phyloP scores from a whole-genome alignment of 1,140 invertebrate genomes.

The Lamellibrachia luymesi region DNA sequence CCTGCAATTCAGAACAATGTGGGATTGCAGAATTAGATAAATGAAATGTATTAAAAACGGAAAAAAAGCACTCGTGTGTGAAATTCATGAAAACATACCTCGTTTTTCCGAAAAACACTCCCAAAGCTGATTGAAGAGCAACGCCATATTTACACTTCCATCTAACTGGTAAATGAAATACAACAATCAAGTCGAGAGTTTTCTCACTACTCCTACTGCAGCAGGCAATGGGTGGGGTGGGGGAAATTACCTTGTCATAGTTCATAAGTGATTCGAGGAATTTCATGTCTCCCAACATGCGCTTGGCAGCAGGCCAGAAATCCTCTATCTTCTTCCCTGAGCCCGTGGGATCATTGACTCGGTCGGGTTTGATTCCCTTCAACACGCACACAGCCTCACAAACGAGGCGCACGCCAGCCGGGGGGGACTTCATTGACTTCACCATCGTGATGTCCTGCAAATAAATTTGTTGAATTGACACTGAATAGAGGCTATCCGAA shows the following conservation, averaged over 20 bases:
- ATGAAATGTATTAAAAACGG: neutral
- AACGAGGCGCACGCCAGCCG: conserved; percentile 52
- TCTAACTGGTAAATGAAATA: no score
- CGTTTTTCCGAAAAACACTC: neutral
- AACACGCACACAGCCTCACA: conserved; percentile 57
- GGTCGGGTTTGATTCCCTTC: conserved; percentile 56
- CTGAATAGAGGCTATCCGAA: no score
- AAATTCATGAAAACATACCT: neutral
- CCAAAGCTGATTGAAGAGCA: neutral
- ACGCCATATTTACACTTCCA: no score
- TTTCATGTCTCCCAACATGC: conserved; percentile 57
- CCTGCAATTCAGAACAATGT: conserved; percentile 33
- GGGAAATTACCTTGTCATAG: conserved; percentile 52
- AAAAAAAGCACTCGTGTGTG: neutral
- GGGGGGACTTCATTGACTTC: conserved; percentile 56
- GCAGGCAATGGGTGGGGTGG: neutral
- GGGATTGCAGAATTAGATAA: conserved; percentile 18
- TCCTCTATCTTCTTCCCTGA: conserved; percentile 59
- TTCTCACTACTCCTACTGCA: neutral
- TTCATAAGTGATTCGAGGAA: conserved; percentile 54
- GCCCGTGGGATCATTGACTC: conserved; percentile 53
- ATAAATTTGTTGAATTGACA: neutral
- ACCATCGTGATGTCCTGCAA: conserved; percentile 55
- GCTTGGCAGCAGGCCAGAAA: conserved; percentile 57
- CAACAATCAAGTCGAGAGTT: no score